Base-by-base conservation (phyloP, 1,140 invertebrate genomes). In the Paralvinella palmiformis region DNA sequence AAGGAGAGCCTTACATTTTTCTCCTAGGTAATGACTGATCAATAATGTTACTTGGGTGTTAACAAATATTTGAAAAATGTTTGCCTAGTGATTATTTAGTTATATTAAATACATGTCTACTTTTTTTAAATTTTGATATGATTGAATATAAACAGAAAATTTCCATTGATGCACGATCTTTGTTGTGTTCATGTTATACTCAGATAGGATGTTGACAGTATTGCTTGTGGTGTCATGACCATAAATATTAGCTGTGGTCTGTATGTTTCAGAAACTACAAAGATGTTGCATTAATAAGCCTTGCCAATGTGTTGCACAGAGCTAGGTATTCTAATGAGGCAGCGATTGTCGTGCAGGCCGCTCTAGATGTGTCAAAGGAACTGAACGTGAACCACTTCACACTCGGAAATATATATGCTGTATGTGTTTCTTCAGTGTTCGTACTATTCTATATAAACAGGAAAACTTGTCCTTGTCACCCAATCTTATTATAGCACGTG, bases 291-390 rank as follows among this genome's bases (percentile, higher is more conserved):
- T 79, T 93, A 56, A 83, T 91, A 22, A 91, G 87, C 71, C 78
- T 92, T 68, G 91, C 89, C n/a, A 89, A 89, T 50, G 86, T 93
- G 71, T 81, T 94, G 5, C 90, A 91, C 69, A 85, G 88, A 37
- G 85, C 87, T 56, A 85, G 85, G 55, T 83, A 86, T 67, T 86
- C 86, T 13, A 86, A 86, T 65, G 91, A 94, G 79, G 91, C 91
- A 7, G 87, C 89, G 15, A 85, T 90, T 62, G 82, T 94, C 56
- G 82, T 93, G 0, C 87, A 88, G 69, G 86, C 88, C 32, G 90
- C 91, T 0, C 84, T 92, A 31, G 89, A 92, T 72, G 87, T 92
- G 72, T 86, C 88, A 10, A 87, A 88, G 7, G 79, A 83, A 33
- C 85, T 87, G 71, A 84, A 88, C 48, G 84, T 88, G 27, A 87